Evolutionary conservation across 2,113 vertebrate genomes (phyloP), one percentile per base, ranked within the genome.

Genomic region (Shinisaurus crocodilurus): DNA sequence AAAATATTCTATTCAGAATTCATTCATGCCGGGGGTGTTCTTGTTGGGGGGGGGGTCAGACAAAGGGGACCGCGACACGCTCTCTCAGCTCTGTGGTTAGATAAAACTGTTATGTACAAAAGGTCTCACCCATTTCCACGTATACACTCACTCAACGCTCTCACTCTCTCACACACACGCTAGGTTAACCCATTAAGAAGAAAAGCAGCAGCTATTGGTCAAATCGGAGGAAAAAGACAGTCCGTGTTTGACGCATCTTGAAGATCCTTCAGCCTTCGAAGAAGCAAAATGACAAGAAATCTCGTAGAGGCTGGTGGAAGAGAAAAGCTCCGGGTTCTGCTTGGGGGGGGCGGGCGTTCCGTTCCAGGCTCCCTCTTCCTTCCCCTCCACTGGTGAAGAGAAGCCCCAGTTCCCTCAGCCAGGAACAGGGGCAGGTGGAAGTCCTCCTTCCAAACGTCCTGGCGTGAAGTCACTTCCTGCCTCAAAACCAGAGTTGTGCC

Each of bases 191-290:
- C 97, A 95, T 97, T 93, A 90, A 97, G 90, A 97, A 97, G 97
- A 97, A 98, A 98, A 98, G 82, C 98, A 99, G 98, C 98, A 99
- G 98, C 98, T 98, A 97, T 98, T 99, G 98, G 99, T 99, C 98
- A 98, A 98, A 98, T 96, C 98, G 48, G 65, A 72, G 77, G 63
- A 98, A 98, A 98, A 97, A 96, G 96, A 95, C 77, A 95, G 95
- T 97, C 97, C 95, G 91, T 32, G 97, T 95, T 32, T 92, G 94
- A 93, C 95, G 94, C 90, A 86, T 37, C 88, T 87, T 29, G 77
- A 77, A 88, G 92, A 97, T 97, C 97, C 98, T 98, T 98, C 98
- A 95, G 97, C 97, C 72, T 74, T 54, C 95, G 96, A 95, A 97
- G 96, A 12, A 29, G 34, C 9, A 43, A 86, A 86, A 74, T 9